Base-by-base conservation (phyloP, 2,888 invertebrate species). In the Stratiomys singularior region DNA sequence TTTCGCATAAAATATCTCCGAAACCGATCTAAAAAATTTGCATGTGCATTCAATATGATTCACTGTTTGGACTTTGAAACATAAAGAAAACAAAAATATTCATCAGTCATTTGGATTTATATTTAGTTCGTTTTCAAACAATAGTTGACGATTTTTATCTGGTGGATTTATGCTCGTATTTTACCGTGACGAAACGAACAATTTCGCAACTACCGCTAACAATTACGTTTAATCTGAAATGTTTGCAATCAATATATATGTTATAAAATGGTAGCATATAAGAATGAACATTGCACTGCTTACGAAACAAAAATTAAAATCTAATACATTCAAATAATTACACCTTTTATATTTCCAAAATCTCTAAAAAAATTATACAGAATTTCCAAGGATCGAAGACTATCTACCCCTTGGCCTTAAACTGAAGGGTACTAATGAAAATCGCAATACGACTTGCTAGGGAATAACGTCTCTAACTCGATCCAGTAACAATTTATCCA, bases 181-280 rank as follows among this genome's bases (percentile, higher is more conserved):
- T 9, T 4, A 64, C 7, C 3, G n/a, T 15, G n/a, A 15, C 64
- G 27, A 64, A 30, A 28, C 7, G 27, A n/a, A 18, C 28, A 28
- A 64, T 30, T 64, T 27, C 64, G n/a, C 64, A 23, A 9, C 11
- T 11, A 25, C 0, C 13, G 30, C n/a, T 64, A 30, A 30, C 5
- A 28, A 64, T 64, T 64, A 28, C 64, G 64, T 30, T 64, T 28
- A 18, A 64, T 27, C 64, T 64, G 64, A 64, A 64, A 64, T 21
- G 2, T 13, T 21, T 64, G 27, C 30, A 64, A 15, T 2, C 5
- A 64, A 4, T 64, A 30, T 28, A 30, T 7, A 60, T 21, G 13
- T 18, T 21, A 7, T 60, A 37, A 5, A 9, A 52, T 18, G 18
- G 2, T 4, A 52, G 52, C 15, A 52, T 9, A 52, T 15, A 52